A percentile compares a stretch with the other conserved stretches of the same genome.
Conservation (phyloP, 1,140 invertebrate genomes). For the Triops longicaudatus region DNA sequence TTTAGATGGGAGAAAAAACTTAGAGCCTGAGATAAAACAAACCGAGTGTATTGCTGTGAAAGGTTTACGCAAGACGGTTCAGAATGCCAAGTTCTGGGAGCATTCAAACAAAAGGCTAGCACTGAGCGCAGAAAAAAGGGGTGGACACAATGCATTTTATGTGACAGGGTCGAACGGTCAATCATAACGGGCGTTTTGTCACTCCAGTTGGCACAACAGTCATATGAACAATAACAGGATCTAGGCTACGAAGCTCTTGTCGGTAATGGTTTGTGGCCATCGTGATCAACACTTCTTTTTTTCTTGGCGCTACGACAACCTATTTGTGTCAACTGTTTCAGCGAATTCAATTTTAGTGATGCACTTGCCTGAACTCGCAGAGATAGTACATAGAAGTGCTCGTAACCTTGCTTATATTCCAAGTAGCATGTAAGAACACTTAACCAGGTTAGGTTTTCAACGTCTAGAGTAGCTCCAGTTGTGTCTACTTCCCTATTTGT, state of each 20-base stretch:
- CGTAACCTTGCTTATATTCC: too few species aligned
- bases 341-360: neutral
- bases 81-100: neutral
- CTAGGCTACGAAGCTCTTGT: neutral
- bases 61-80: neutral
- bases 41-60: neutral
- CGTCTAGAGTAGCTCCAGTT: too few species aligned
- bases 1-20: neutral
- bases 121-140: neutral
- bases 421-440: too few species aligned
- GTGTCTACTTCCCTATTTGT: too few species aligned
- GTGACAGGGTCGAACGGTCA: conserved; percentile 3
- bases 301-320: neutral
- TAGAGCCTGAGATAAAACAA: neutral
- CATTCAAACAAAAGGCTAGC: neutral
- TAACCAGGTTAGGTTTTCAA: too few species aligned
- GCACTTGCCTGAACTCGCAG: neutral
- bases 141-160: neutral
- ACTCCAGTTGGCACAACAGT: neutral
- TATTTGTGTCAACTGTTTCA: neutral
- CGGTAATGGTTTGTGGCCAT: conserved; percentile 2
- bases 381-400: neutral
- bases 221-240: neutral
- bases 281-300: conserved; percentile 8
- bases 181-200: conserved; percentile 7